Base-by-base conservation (phyloP, 2,113 vertebrate genomes). In the Thamnophis sirtalis region DNA sequence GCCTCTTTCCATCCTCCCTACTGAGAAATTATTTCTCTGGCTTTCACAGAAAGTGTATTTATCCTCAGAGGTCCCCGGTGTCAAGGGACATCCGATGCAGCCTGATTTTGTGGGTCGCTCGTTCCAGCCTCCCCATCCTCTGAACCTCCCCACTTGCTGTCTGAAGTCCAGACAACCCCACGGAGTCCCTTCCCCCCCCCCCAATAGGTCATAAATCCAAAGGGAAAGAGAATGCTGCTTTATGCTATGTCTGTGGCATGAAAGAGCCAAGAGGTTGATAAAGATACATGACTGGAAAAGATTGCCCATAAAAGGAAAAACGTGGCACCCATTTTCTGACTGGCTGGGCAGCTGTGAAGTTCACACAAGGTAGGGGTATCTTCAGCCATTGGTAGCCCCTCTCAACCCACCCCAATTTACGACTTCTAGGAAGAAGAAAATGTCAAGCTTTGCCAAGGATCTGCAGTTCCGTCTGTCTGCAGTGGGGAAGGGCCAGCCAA, bases 291-390 rank as follows among this genome's bases (percentile, higher is more conserved):
- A 93, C 91, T 11, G 80, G 86, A 49, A 26, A 11, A 94, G 0
- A 48, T 94, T 97, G 95, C 88, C 96, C 96, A 95, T 96, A 97
- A 96, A 96, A 96, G 96, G 96, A 93, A 96, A 95, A 96, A 96
- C 1, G 93, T 94, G 0, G 49, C 93, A 94, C 96, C 96, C 93
- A 87, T 11, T 10, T 50, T 43, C 91, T 28, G 6, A 10, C 0
- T 0, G 28, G 84, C n/a, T 63, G 0, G 0, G 49, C 3, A 89
- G 91, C 87, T 56, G 28, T 13, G 15, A 48, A 89, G 96, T 95
- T 96, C 96, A 93, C 63, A 58, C 90, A 89, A 96, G 96, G 95
- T 96, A 94, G 93, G 93, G 80, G 89, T 53, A 89, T 21, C 15
- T 53, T 26, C 49, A 53, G n/a, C 49, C 22, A 92, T 63, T 17